phyloP scores from a whole-genome alignment of 2,888 invertebrate species.

The Mesochorus sp. region DNA sequence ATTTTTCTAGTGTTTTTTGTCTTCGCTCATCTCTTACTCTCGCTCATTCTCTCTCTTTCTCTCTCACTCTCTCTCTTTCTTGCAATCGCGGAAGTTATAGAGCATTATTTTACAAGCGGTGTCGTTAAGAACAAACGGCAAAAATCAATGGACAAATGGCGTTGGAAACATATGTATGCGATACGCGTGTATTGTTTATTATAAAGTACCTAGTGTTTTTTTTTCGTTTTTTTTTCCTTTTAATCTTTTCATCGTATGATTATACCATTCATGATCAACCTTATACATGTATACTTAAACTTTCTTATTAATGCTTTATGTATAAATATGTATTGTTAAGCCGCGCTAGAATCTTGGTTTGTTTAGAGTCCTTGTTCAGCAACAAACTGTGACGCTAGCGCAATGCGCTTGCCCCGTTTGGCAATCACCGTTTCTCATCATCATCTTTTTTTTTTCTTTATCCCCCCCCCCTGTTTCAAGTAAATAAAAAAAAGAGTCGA shows the following conservation, averaged over 20 bases:
- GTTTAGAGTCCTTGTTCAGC: conserved; percentile 77
- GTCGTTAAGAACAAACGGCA: conserved; percentile 78
- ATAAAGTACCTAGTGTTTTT: conserved; percentile 78
- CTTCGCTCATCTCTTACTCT: background rate
- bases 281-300: conserved; percentile 81
- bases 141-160: conserved; percentile 80
- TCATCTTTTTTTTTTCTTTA: conserved; percentile 14
- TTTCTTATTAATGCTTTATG: conserved; percentile 81
- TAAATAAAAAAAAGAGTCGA: conserved; percentile 78
- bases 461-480: conserved; percentile 65
- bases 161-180: conserved; percentile 78
- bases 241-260: conserved; percentile 75
- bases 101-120: conserved; percentile 79
- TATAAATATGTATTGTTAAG: conserved; percentile 82
- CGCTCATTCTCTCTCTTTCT: conserved; percentile 2
- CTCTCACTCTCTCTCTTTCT: conserved; percentile 29
- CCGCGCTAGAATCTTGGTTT: conserved; percentile 76
- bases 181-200: conserved; percentile 79
- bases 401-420: conserved; percentile 64
- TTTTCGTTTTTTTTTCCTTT: conserved; percentile 52
- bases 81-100: conserved; percentile 66
- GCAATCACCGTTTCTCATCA: conserved; percentile 52
- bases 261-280: conserved; percentile 81
- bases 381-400: conserved; percentile 79
- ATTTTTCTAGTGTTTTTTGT: conserved; percentile 20